phyloP scores from a whole-genome alignment of 1,140 invertebrate species.

The Trypoxylus dichotomus region DNA sequence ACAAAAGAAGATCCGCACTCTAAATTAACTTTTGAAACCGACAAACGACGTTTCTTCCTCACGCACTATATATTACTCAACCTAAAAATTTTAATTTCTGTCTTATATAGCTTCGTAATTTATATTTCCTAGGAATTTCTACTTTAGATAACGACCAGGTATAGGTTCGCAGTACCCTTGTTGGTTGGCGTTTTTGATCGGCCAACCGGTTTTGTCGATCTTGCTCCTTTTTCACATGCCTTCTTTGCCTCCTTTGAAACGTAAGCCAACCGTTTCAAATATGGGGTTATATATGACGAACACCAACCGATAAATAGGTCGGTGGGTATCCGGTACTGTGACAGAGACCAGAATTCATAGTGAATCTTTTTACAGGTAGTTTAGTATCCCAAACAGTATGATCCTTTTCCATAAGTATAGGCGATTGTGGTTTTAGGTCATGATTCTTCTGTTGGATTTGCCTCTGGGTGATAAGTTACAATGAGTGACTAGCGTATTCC shows the following conservation, averaged over 20 bases:
- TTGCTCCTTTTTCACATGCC: background rate
- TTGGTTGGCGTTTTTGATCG: background rate
- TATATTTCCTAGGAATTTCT: too few relatives aligned
- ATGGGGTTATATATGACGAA: too few relatives aligned
- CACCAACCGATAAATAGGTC: slow-evolving; percentile 41
- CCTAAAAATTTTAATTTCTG: too few relatives aligned
- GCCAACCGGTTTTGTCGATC: background rate
- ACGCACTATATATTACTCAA: too few relatives aligned
- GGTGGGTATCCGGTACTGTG: slow-evolving; percentile 45
- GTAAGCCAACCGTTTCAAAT: too few relatives aligned
- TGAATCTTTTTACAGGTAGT: slow-evolving; percentile 46
- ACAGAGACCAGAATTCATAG: slow-evolving; percentile 45
- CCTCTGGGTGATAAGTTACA: slow-evolving; percentile 49
- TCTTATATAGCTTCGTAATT: too few relatives aligned
- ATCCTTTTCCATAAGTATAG: slow-evolving; percentile 45
- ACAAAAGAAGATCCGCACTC: too few relatives aligned
- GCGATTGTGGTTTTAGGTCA: slow-evolving; percentile 50
- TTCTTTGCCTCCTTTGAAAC: background rate
- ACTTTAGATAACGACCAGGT: too few relatives aligned
- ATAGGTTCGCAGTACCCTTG: too few relatives aligned
- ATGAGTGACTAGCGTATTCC: background rate
- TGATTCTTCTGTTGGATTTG: slow-evolving; percentile 53
- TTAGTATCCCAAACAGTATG: slow-evolving; percentile 49
- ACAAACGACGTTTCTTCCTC: too few relatives aligned
- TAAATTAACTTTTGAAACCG: too few relatives aligned